A percentile compares a stretch with the other conserved stretches of the same genome.
Conservation (phyloP, 2,888 invertebrate species). For the Pandemis cinnamomeana region DNA sequence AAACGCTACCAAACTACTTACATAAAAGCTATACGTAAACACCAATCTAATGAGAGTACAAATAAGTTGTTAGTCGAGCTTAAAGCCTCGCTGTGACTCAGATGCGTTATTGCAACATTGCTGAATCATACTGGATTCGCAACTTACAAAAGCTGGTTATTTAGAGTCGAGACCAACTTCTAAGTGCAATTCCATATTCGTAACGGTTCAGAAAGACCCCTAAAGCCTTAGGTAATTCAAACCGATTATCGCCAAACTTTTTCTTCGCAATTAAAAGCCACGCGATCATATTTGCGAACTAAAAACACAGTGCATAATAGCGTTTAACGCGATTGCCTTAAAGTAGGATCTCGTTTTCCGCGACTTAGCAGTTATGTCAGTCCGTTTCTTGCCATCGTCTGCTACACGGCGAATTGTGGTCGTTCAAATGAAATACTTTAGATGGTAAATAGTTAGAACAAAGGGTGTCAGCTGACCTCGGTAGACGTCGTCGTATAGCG, state of each 20-base stretch:
- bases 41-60: slow-evolving; percentile 28
- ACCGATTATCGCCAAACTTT: background rate
- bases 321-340: background rate
- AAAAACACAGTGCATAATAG: slow-evolving; percentile 1
- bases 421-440: background rate
- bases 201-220: background rate
- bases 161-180: slow-evolving; percentile 2
- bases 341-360: background rate
- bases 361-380: background rate
- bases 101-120: slow-evolving; percentile 28
- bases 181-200: background rate
- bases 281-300: background rate
- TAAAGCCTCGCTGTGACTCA: slow-evolving; percentile 31
- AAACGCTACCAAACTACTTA: background rate
- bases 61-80: slow-evolving; percentile 27
- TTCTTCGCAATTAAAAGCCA: background rate
- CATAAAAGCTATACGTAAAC: slow-evolving; percentile 20
- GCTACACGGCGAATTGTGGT: background rate
- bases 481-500: slow-evolving; percentile 87
- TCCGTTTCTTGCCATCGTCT: background rate
- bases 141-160: slow-evolving; percentile 46
- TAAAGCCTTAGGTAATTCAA: background rate
- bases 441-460: slow-evolving; percentile 7
- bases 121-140: slow-evolving; percentile 50
- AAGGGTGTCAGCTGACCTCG: slow-evolving; percentile 81